These are phyloP conservation scores for Falco peregrinus DNA, from an alignment of 2,797 vertebrate genomes.

Conservation along the genomic window DNA sequence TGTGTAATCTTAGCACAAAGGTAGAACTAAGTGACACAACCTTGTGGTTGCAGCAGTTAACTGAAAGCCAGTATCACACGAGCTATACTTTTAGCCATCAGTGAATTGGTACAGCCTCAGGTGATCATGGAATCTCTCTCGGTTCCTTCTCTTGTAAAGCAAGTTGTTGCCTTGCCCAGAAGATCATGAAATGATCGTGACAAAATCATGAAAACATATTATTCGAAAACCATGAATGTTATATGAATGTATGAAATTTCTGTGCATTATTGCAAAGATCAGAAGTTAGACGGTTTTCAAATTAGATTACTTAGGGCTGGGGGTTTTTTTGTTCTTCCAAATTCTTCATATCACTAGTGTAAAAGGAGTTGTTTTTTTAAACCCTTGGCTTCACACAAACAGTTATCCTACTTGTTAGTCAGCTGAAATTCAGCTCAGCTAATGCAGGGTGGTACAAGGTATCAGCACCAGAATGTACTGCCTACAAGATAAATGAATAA, in stretches of 20 bases:
- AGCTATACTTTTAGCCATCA: background rate
- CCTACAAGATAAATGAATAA: constrained; percentile 16
- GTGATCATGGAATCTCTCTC: background rate
- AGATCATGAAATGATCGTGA: no score
- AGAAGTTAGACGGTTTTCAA: background rate
- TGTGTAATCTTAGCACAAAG: background rate
- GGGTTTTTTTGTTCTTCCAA: background rate
- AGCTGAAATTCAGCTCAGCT: background rate
- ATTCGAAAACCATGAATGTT: background rate
- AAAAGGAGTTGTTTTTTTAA: background rate
- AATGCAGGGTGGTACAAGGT: background rate
- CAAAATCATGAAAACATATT: background rate
- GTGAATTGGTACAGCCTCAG: background rate
- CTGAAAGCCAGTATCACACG: background rate
- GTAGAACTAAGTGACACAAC: background rate
- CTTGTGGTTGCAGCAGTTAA: background rate
- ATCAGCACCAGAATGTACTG: background rate
- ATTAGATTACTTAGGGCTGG: background rate
- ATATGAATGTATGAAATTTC: background rate
- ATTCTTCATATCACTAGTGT: background rate
- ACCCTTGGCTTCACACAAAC: background rate
- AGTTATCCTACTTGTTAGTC: background rate
- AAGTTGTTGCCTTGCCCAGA: background rate
- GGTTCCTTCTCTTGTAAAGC: background rate
- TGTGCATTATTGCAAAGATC: background rate